Evolutionary conservation across 2,113 vertebrate genomes (phyloP), one percentile per base, ranked within the genome.

Genomic region (Caloenas nicobarica): DNA sequence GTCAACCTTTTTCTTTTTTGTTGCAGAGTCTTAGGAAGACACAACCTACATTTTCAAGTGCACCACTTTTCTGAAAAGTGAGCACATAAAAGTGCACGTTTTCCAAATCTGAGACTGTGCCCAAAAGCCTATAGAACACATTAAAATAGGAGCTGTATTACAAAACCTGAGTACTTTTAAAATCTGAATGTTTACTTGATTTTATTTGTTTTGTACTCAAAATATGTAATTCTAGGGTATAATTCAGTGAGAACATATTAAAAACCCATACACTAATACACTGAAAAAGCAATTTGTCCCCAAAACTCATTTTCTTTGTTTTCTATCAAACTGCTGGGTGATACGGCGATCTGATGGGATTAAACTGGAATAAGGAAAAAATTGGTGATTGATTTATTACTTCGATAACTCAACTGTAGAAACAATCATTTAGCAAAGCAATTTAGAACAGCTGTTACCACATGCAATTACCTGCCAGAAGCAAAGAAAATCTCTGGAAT

Each of bases 371-470:
- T 81, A 66, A 91, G 61, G 44, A 74, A 91, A 92, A 88, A 92
- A 44, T 3, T 83, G 42, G 70, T 88, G 73, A 94, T 53, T 80
- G 48, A 92, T 79, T 83, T 96, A 91, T 86, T 60, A 70, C 72
- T 78, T 82, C 1, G 7, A 56, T 87, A 95, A 85, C 31, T 92
- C 77, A 91, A 12, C 33, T 76, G 78, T 56, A 94, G 78, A 91
- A 95, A 95, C 74, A 89, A 89, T 53, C 10, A 95, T 79, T 93
- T 95, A 94, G 64, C 84, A 93, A 89, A 94, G 90, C 65, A 79
- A 85, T 91, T 92, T 58, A 76, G 53, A 96, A 78, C 65, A 85
- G 73, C 38, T 81, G 69, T 81, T 89, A 89, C 56, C 61, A 71
- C 61, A 85, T 14, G 34, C 56, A 79, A 79, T 91, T 89, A 89